phyloP scores from a whole-genome alignment of 2,888 invertebrate species.

The Macrophya alboannulata region DNA sequence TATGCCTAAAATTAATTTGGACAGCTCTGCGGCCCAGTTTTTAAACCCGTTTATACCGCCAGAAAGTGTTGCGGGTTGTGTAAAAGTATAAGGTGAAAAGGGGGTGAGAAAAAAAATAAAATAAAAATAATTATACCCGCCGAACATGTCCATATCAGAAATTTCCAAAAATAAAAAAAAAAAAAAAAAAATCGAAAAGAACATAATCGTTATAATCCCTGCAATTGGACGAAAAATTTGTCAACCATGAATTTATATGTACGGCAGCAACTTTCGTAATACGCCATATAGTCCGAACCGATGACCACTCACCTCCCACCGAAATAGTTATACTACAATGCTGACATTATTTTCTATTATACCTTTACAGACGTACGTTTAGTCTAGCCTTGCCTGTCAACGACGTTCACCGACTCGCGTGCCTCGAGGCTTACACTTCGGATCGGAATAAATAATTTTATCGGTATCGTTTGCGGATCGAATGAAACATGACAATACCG shows the following conservation, averaged over 20 bases:
- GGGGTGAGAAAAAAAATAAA: too few relatives aligned
- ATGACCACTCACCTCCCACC: neutral
- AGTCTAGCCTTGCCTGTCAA: neutral
- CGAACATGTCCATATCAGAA: too few relatives aligned
- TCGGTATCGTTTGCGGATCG: neutral
- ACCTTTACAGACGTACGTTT: neutral
- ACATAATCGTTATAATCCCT: too few relatives aligned
- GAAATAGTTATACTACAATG: neutral
- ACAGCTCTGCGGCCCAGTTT: neutral
- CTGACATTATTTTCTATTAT: neutral
- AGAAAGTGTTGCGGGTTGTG: neutral
- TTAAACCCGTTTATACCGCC: neutral
- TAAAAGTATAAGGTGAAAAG: neutral
- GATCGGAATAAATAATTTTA: neutral
- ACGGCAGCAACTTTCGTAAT: neutral
- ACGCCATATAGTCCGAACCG: too few relatives aligned
- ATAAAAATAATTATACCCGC: too few relatives aligned
- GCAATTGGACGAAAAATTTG: too few relatives aligned
- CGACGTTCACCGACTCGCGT: neutral
- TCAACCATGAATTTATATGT: too few relatives aligned
- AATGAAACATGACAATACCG: neutral
- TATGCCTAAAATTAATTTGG: slow-evolving; percentile 21
- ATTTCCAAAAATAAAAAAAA: too few relatives aligned
- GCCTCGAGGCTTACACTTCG: neutral
- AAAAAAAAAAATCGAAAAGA: too few relatives aligned